phyloP scores from a whole-genome alignment of 2,113 vertebrate genomes.

The Sturnus vulgaris region DNA sequence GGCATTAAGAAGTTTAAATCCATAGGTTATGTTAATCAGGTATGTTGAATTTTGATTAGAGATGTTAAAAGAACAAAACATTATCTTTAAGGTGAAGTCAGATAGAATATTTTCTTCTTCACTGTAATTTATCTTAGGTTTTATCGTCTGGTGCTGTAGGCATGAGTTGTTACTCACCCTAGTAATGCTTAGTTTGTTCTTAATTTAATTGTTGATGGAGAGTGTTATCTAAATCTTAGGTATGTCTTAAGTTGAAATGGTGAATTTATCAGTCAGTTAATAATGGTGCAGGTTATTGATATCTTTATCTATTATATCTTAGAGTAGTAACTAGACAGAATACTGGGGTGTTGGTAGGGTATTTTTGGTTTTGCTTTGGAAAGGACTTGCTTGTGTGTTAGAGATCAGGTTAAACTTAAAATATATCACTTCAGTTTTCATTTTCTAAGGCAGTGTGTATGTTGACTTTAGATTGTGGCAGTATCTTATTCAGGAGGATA shows the following conservation, averaged over 20 bases:
- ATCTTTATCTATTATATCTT: not conserved
- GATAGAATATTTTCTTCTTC: not conserved
- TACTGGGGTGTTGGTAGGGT: accelerated
- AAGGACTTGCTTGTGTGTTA: not conserved
- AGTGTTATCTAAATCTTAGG: not conserved
- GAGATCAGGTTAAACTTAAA: not conserved
- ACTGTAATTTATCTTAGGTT: not conserved
- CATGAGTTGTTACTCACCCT: not conserved
- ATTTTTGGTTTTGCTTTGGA: not conserved
- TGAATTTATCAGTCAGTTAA: not conserved
- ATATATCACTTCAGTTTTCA: not conserved
- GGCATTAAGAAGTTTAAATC: not conserved
- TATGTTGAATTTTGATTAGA: not conserved
- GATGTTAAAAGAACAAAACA: not conserved
- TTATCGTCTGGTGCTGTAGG: not conserved
- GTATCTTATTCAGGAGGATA: not conserved
- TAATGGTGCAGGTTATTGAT: not conserved
- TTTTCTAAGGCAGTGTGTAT: not conserved
- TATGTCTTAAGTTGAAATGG: not conserved
- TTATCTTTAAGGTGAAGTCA: not conserved
- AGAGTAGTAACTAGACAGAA: not conserved
- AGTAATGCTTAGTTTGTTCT: not conserved
- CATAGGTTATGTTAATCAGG: not conserved
- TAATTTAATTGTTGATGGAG: constrained; percentile 1
- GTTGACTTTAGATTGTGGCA: not conserved